Evolutionary conservation across 2,888 invertebrate genomes (phyloP), one percentile per base, ranked within the genome.

Genomic region (Cerastis leucographa): DNA sequence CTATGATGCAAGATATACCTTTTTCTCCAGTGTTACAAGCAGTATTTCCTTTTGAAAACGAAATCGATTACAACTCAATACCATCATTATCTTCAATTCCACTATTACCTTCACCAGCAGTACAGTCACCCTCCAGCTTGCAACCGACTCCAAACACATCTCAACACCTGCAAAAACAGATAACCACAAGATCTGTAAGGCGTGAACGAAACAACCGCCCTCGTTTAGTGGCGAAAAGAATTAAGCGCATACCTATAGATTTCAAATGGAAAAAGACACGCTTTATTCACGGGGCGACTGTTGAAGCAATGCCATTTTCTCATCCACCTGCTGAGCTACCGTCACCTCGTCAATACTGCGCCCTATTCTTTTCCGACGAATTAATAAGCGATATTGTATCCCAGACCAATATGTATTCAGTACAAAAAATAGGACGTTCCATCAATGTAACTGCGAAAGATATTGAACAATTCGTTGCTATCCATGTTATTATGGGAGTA

Each of bases 401-500:
- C 65, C 51, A 67, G 40, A 80, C 71, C 22, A 80, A 80, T 62
- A 67, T 74, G 42, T 76, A 80, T 71, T 76, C 76, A 56, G 70
- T 74, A 74, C 68, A 68, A 71, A 71, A 64, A 59, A 65, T 69
- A 62, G 80, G 80, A 29, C 65, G 64, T n/a, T 77, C 74, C 51
- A 72, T 79, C 66, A 70, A 78, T 64, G 40, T 79, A 49, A 64
- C 74, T 66, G 56, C 74, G 67, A 83, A 88, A 56, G 88, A 91
- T 70, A 66, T 89, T 40, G 71, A 80, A 51, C 83, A 87, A 81
- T 90, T 90, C 84, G 29, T 91, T 29, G 85, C 86, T 19, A 90
- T 91, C n/a, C 78, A 88, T 72, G 80, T 90, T 29, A 65, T 88
- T 6, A 90, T 91, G 91, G 89, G 90, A 46, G 83, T 90, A 61